Evolutionary conservation across 2,113 vertebrate species (phyloP).

Genomic region (Illadopsis cleaveri): DNA sequence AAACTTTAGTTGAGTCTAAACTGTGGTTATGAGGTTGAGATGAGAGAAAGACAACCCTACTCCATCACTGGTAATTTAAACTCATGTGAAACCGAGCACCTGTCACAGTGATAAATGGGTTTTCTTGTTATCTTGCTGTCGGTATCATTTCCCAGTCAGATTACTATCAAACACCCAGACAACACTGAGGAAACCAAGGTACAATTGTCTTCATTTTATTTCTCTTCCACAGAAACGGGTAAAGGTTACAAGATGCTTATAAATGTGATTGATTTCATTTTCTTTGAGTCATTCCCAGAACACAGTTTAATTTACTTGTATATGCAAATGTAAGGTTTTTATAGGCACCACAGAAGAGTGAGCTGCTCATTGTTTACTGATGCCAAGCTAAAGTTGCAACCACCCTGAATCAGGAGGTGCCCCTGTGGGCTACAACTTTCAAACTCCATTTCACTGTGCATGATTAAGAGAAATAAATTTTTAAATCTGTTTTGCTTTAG

Average conservation of each 20-base stretch:
- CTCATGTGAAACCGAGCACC: slow-evolving; percentile 49
- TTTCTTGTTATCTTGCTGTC: slow-evolving; percentile 70
- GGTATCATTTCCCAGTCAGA: slow-evolving; percentile 66
- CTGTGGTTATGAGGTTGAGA: slow-evolving; percentile 63
- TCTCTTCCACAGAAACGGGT: slow-evolving; percentile 3
- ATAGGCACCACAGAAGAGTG: background rate
- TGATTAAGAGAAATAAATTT: background rate
- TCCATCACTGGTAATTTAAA: slow-evolving; percentile 68
- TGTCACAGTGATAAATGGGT: slow-evolving; percentile 68
- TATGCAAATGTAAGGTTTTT: background rate
- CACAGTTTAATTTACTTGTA: slow-evolving; percentile 41
- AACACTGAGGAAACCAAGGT: background rate
- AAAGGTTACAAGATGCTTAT: slow-evolving; percentile 43
- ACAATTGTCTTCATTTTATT: slow-evolving; percentile 56
- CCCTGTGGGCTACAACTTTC: background rate
- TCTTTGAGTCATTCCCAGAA: slow-evolving; percentile 33
- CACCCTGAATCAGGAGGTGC: background rate
- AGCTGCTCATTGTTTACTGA: background rate
- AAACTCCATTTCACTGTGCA: background rate
- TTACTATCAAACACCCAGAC: slow-evolving; percentile 47
- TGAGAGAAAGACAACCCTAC: slow-evolving; percentile 58
- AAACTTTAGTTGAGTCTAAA: slow-evolving; percentile 59
- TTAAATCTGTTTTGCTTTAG: background rate
- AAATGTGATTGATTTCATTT: slow-evolving; percentile 53
- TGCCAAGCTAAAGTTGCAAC: background rate